phyloP scores from a whole-genome alignment of 2,113 vertebrate species.

The Phainopepla nitens region DNA sequence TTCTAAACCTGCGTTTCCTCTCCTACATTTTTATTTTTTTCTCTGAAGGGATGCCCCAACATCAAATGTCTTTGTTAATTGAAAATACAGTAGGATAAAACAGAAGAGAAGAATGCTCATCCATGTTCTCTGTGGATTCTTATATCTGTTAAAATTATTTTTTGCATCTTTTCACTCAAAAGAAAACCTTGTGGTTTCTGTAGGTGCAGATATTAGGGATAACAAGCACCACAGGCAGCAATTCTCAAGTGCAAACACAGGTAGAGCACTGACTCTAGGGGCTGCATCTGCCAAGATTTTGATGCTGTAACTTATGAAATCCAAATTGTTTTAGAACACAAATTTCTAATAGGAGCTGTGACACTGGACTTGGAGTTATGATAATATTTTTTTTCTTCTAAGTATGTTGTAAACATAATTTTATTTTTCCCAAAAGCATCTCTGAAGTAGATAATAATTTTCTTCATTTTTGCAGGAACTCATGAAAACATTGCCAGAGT shows the following conservation, averaged over 20 bases:
- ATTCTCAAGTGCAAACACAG: not conserved
- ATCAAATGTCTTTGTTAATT: not conserved
- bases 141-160: not conserved
- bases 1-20: not conserved
- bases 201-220: not conserved
- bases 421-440: not conserved
- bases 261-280: not conserved
- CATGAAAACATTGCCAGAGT: not conserved
- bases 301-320: not conserved
- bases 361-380: not conserved
- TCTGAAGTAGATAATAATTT: not conserved
- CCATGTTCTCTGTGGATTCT: not conserved
- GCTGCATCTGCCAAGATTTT: not conserved
- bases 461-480: not conserved
- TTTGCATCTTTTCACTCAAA: not conserved
- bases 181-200: not conserved
- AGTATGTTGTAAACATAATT: not conserved
- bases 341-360: not conserved
- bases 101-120: not conserved
- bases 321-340: not conserved
- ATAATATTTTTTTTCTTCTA: not conserved
- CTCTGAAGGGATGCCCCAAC: not conserved
- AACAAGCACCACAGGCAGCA: not conserved
- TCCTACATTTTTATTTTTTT: not conserved
- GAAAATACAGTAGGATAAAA: not conserved